phyloP scores from a whole-genome alignment of 2,888 invertebrate species.

The Drosophila demipolita region DNA sequence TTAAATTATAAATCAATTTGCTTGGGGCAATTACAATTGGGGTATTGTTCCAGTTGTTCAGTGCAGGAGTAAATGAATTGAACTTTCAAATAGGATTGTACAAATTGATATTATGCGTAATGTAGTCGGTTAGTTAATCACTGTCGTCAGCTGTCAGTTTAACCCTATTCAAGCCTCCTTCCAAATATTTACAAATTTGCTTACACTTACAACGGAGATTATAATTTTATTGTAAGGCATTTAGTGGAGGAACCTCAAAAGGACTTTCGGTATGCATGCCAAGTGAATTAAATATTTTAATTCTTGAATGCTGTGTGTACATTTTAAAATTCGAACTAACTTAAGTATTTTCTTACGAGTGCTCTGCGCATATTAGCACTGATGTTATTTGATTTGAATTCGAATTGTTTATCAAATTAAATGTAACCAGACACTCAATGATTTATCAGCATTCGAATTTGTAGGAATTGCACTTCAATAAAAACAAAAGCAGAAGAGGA shows the following conservation, averaged over 20 bases:
- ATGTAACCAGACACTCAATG: slow-evolving; percentile 12
- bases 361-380: not conserved
- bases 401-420: slow-evolving; percentile 9
- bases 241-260: not conserved
- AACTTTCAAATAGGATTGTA: not conserved
- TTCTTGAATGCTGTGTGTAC: not conserved
- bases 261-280: not conserved
- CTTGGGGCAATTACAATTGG: slow-evolving; percentile 32
- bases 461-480: slow-evolving; percentile 15
- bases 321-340: not conserved
- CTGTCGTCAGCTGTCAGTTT: not conserved
- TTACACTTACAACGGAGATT: not conserved
- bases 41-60: slow-evolving; percentile 3
- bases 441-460: slow-evolving; percentile 21
- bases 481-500: not conserved
- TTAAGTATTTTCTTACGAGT: not conserved
- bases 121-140: not conserved
- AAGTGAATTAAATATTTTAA: not conserved
- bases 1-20: slow-evolving; percentile 70
- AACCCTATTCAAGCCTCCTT: not conserved
- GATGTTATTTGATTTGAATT: not conserved
- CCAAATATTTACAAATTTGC: not conserved
- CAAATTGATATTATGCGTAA: not conserved
- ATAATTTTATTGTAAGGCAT: not conserved
- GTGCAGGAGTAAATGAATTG: not conserved